These are phyloP conservation scores for Alectoris magna DNA, from an alignment of 2,797 vertebrate species.

Conservation along the genomic window DNA sequence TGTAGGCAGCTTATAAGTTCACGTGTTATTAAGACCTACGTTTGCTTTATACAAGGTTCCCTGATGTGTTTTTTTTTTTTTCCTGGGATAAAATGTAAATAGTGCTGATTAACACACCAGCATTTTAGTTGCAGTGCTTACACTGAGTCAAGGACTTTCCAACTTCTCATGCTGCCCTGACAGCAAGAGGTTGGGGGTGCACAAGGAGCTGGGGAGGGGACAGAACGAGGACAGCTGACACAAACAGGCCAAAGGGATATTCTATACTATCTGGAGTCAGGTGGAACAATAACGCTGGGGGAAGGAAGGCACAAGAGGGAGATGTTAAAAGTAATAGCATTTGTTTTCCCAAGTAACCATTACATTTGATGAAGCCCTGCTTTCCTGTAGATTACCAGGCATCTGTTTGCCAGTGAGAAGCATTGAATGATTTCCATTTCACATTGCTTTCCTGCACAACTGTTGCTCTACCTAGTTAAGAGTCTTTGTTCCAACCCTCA, in stretches of 20 bases:
- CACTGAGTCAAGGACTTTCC: neutral
- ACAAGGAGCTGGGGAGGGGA: neutral
- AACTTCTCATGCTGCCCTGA: neutral
- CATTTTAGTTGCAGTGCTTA: neutral
- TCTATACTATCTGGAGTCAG: neutral
- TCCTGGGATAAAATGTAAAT: neutral
- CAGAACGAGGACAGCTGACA: neutral
- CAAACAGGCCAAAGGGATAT: neutral
- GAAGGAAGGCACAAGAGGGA: neutral
- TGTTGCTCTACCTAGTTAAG: neutral
- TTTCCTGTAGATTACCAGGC: neutral
- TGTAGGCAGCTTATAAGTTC: neutral
- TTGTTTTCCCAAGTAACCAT: neutral
- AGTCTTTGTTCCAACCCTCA: neutral
- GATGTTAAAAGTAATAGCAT: neutral
- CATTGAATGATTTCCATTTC: neutral
- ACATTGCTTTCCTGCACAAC: neutral
- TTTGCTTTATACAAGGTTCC: neutral
- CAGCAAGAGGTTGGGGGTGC: neutral
- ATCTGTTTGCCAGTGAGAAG: neutral
- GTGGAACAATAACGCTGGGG: neutral
- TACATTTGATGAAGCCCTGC: neutral
- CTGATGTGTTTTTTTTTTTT: neutral
- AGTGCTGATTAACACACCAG: neutral
- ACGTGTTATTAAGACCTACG: neutral